Base-by-base conservation (phyloP, 2,113 vertebrate genomes). In the Notiomystis cincta region DNA sequence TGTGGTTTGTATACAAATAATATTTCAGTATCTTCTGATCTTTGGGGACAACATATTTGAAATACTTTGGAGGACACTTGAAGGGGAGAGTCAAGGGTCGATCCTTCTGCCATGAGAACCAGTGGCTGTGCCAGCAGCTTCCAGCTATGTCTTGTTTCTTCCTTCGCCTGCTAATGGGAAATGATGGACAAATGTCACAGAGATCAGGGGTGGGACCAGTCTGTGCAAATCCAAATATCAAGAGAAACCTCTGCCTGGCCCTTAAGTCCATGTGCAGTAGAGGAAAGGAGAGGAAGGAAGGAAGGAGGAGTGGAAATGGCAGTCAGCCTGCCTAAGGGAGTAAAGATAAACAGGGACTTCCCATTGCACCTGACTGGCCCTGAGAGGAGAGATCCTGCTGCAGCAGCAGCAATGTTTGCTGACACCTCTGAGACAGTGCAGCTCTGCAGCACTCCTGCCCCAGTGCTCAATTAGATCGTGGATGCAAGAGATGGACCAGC, bases 11-110 rank as follows among this genome's bases (percentile, higher is more conserved):
- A 37, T 67, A 86, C 0, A 8, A 86, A 37, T 53, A 94, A 76
- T 89, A 89, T 94, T 94, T 95, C 72, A 77, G 51, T 38, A 33
- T 93, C 90, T 91, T 96, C 82, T 87, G 88, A 64, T 92, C 96
- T 96, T 95, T 89, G 72, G 85, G 95, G 92, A 92, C 88, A 65
- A 33, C 67, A 95, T 96, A 72, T 42, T 94, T 97, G 90, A 92
- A 89, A 96, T 96, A n/a, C 54, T 87, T 95, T 38, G 51, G 93
- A 89, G 56, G 88, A 90, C 47, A 14, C 48, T 92, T 25, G 56
- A 91, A 83, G 60, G 20, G 40, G 56, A 73, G 64, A 90, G 95
- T 87, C 95, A 96, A 88, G 65, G 96, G 93, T 96, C 72, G 23
- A 0, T 93, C 31, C 67, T 78, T 56, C 71, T 53, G 13, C 93